Conservation (phyloP, 2,888 invertebrate species). For the Cataglyphis cursor region DNA sequence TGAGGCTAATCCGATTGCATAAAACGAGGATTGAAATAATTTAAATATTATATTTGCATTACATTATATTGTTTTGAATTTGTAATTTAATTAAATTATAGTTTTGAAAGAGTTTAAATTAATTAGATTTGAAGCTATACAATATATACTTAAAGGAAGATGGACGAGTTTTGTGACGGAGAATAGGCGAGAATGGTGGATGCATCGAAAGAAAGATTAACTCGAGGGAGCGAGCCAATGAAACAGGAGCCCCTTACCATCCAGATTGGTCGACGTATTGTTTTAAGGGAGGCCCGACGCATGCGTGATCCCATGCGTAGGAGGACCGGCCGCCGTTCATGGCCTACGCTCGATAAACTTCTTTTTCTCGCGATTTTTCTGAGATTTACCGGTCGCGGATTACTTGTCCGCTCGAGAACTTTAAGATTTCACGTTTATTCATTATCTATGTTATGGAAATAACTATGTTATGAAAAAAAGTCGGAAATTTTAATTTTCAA, state of each 20-base stretch:
- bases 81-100: background rate
- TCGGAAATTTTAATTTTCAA: background rate
- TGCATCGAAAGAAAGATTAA: conserved; percentile 81
- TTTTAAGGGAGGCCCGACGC: conserved; percentile 85
- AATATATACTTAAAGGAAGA: background rate
- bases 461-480: background rate
- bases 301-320: conserved; percentile 83
- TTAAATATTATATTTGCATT: background rate
- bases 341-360: conserved; percentile 58
- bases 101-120: background rate
- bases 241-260: conserved; percentile 84
- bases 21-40: background rate
- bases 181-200: conserved; percentile 66
- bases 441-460: background rate
- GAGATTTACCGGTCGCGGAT: background rate
- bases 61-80: background rate
- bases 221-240: conserved; percentile 83
- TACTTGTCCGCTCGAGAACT: background rate
- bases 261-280: conserved; percentile 86
- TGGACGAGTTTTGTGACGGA: conserved; percentile 19
- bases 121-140: background rate
- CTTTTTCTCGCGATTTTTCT: conserved; percentile 13
- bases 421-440: background rate
- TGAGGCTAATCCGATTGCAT: background rate
- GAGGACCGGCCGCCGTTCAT: conserved; percentile 82